Evolutionary conservation across 2,797 vertebrate species (phyloP).

Genomic region (Leptatherina wallacei): DNA sequence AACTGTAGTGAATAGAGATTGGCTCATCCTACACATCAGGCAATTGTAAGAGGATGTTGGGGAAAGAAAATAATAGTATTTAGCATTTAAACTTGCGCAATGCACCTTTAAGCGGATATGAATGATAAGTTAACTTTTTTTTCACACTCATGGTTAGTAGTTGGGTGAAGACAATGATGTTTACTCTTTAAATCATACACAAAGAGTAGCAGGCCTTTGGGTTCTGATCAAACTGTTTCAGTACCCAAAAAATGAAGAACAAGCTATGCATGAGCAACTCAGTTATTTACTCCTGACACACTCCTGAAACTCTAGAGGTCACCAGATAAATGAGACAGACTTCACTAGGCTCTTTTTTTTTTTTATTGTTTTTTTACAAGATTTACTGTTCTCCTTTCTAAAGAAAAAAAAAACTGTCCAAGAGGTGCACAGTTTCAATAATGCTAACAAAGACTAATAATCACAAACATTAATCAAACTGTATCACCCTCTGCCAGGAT

Average conservation of each 20-base stretch:
- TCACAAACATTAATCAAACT: conserved; percentile 69
- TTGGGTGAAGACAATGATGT: too few relatives aligned
- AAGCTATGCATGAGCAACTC: conserved; percentile 4
- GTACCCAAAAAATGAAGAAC: conserved; percentile 14
- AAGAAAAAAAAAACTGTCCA: conserved; percentile 62
- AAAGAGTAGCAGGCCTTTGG: conserved; percentile 5
- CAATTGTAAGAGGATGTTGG: too few relatives aligned
- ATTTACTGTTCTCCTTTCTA: conserved; percentile 49
- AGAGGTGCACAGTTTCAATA: conserved; percentile 72
- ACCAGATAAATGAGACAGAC: conserved; percentile 61
- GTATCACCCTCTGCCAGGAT: conserved; percentile 57
- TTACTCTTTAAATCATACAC: too few relatives aligned
- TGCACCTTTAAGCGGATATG: too few relatives aligned
- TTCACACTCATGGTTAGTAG: too few relatives aligned
- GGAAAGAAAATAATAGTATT: too few relatives aligned
- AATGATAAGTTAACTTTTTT: too few relatives aligned
- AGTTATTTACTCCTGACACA: conserved; percentile 39
- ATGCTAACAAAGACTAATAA: conserved; percentile 66
- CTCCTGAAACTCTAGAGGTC: conserved; percentile 61
- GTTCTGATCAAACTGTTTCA: conserved; percentile 12
- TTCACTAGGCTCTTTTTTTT: conserved; percentile 45
- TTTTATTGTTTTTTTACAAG: conserved; percentile 31
- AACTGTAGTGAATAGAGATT: too few relatives aligned
- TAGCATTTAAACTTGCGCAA: too few relatives aligned
- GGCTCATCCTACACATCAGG: too few relatives aligned